phyloP scores from a whole-genome alignment of 2,888 invertebrate genomes.

The Scaptomyza caliginosa region DNA sequence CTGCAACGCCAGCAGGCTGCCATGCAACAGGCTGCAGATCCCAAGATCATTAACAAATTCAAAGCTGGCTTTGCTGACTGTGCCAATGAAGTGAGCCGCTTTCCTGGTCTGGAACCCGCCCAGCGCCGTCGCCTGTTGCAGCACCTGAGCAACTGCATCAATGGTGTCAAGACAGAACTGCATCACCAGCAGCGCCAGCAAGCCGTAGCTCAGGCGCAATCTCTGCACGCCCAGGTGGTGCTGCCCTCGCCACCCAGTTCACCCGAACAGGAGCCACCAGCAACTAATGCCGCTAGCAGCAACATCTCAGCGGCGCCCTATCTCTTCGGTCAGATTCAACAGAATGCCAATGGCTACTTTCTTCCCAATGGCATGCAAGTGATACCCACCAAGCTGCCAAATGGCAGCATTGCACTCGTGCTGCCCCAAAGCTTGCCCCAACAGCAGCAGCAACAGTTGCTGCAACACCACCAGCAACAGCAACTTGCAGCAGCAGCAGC shows the following conservation, averaged over 20 bases:
- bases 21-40: constrained; percentile 92
- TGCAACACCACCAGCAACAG: constrained; percentile 83
- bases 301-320: constrained; percentile 56
- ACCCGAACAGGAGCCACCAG: constrained; percentile 82
- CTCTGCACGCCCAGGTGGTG: constrained; percentile 86
- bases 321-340: constrained; percentile 80
- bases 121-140: constrained; percentile 90
- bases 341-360: constrained; percentile 86
- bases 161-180: constrained; percentile 83
- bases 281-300: constrained; percentile 32
- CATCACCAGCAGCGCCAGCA: constrained; percentile 81
- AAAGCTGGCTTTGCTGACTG: constrained; percentile 95
- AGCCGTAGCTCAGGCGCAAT: constrained; percentile 70
- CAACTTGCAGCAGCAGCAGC: constrained; percentile 85
- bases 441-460: constrained; percentile 85
- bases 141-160: constrained; percentile 90
- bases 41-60: constrained; percentile 92
- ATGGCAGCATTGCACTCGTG: constrained; percentile 92
- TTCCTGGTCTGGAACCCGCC: constrained; percentile 89
- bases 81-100: constrained; percentile 91
- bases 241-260: constrained; percentile 85
- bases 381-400: constrained; percentile 91
- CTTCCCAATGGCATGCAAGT: constrained; percentile 90
- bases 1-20: constrained; percentile 94
- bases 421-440: constrained; percentile 88